Base-by-base conservation (phyloP, 1,140 invertebrate species). In the Lepidotrigona ventralis region DNA sequence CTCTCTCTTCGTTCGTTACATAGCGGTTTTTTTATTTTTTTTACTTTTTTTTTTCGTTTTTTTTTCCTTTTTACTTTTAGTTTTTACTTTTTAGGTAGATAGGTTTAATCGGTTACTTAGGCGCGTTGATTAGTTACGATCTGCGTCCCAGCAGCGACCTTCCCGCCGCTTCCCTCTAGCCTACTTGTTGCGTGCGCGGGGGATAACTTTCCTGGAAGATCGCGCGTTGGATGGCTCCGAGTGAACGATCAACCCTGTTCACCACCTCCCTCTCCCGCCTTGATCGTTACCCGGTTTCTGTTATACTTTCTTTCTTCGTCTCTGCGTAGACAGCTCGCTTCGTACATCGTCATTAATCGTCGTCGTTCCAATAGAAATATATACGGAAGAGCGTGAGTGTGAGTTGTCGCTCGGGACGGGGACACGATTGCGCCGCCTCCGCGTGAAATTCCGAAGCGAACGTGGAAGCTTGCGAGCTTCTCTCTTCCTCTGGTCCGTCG, bases 211-310 rank as follows among this genome's bases (percentile, higher is more conserved):
- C 81, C 64, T 85, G 86, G 73, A 87, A 75, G 85, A 90, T 91
- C 85, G 88, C 83, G 88, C 63, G 64, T 69, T 92, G 92, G 91
- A 93, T 93, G 92, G 91, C 92, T 92, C 90, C 90, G 90, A 89
- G 88, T 91, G 86, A 90, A 91, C 92, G 88, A 90, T 68, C 33
- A 29, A 29, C 17, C 17, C 26, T 46, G 39, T 46, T 56, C 54
- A 15, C 26, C 29, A 15, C 26, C 15, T 15, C 89, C 85, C n/a
- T 3, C 68, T n/a, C 12, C 21, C 46, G 17, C 46, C 29, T 53
- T 46, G 26, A 64, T 77, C 64, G 58, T 79, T n/a, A 60, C 58
- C n/a, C 21, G 14, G 2, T 26, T 72, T 60, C 8, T 46, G 0
- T 2, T n/a, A 69, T 56, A 69, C 63, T 56, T 76, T 76, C 73